Evolutionary conservation across 2,797 vertebrate species (phyloP).

Genomic region (Poecilia velifera): DNA sequence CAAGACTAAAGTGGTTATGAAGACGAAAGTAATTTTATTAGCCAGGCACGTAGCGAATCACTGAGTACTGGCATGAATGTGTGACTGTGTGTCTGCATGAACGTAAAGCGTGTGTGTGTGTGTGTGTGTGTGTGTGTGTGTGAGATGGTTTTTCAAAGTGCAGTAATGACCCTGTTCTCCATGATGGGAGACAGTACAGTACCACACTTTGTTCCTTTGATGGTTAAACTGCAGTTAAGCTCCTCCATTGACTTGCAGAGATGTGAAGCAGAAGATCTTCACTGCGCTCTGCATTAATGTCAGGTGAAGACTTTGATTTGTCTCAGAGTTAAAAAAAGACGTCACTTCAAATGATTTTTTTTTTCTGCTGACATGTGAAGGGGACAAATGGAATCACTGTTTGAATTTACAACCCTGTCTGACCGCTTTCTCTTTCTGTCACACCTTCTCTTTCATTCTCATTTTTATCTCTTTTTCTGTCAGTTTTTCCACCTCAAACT

Average conservation of each 20-base stretch:
- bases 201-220: conserved; percentile 54
- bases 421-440: conserved; percentile 31
- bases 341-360: conserved; percentile 65
- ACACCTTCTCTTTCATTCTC: conserved; percentile 20
- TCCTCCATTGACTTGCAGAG: conserved; percentile 55
- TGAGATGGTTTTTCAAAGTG: conserved; percentile 31
- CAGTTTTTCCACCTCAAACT: conserved; percentile 48
- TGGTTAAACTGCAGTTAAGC: conserved; percentile 46
- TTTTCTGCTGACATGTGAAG: conserved; percentile 40
- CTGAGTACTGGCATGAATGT: conserved; percentile 38
- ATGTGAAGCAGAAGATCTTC: conserved; percentile 30
- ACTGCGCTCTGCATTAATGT: conserved; percentile 40
- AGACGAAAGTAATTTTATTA: conserved; percentile 79
- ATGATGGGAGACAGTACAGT: conserved; percentile 25
- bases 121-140: conserved; percentile 19
- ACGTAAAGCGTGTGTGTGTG: conserved; percentile 19
- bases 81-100: conserved; percentile 19
- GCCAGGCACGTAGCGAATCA: conserved; percentile 53
- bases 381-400: conserved; percentile 20
- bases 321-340: conserved; percentile 60
- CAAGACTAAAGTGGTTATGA: conserved; percentile 80
- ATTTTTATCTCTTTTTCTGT: conserved; percentile 20
- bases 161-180: conserved; percentile 55
- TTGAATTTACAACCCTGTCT: conserved; percentile 35
- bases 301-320: conserved; percentile 62